Evolutionary conservation across 2,797 vertebrate species (phyloP), one percentile per base, ranked within the genome.

Genomic region (Ceryle rudis): DNA sequence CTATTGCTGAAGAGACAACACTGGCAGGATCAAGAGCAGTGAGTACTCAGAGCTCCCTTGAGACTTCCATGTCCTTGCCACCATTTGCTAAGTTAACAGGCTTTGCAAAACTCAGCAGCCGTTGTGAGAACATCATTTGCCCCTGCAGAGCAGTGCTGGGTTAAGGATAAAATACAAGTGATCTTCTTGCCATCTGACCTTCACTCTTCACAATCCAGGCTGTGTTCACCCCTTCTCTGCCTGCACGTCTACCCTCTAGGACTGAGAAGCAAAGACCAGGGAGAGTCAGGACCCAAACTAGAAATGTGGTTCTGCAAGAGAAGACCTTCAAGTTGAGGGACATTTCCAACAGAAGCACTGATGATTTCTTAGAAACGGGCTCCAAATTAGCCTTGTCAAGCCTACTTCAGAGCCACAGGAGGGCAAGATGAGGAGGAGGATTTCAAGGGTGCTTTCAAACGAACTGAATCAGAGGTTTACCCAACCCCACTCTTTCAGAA

Each of bases 381-480:
- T 91, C 57, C 54, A 82, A 87, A 90, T 66, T 44, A 72, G 54
- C 86, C 86, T 91, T 6, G 0, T 87, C 78, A 71, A 85, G 44
- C 74, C 52, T 67, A 55, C 57, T 90, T 77, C 52, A 67, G 89
- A 95, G 88, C 54, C 80, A 70, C 72, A 69, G 87, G 77, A 94
- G 81, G 81, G 78, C 62, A 89, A 95, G 78, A 94, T 73, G 90
- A 73, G 81, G 95, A 97, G 89, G 89, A 96, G 93, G 81, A 94
- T 91, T 93, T 94, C 93, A 94, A 95, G 95, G 80, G 81, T 92
- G 81, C 95, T 95, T 97, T 93, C 88, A 96, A 89, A 93, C 0
- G 2, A 95, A 92, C 90, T 97, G 96, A 96, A 97, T 96, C 93
- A 95, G 91, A 96, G 94, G 86, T 95, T 97, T 97, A 94, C 95